phyloP scores from a whole-genome alignment of 2,888 invertebrate genomes.

The Cheiracanthium punctorium region DNA sequence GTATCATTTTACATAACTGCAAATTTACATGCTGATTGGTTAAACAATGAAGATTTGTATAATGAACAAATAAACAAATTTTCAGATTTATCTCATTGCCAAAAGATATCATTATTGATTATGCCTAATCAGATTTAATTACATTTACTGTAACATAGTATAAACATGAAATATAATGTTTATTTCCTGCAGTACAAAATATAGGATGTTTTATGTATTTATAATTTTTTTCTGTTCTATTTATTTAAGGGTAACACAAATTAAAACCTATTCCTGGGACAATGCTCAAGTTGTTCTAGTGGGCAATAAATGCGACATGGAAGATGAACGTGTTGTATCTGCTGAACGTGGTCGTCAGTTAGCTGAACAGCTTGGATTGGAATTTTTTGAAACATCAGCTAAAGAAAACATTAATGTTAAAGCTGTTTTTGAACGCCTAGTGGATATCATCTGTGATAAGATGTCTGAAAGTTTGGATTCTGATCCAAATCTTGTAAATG shows the following conservation, averaged over 20 bases:
- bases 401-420: conserved; percentile 99
- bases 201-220: not conserved
- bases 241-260: conserved; percentile 94
- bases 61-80: too few relatives aligned
- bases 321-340: conserved; percentile 97
- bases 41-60: too few relatives aligned
- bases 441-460: conserved; percentile 99
- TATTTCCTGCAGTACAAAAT: not conserved
- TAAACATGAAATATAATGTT: too few relatives aligned
- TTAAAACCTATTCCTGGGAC: conserved; percentile 99
- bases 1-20: too few relatives aligned
- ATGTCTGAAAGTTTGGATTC: conserved; percentile 99
- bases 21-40: too few relatives aligned
- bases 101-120: too few relatives aligned
- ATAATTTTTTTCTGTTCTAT: conserved; percentile 7
- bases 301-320: conserved; percentile 99
- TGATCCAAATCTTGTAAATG: conserved; percentile 93
- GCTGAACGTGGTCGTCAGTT: conserved; percentile 96
- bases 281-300: conserved; percentile 99
- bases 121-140: too few relatives aligned
- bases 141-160: too few relatives aligned
- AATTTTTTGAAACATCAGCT: conserved; percentile 99
- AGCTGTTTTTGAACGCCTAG: conserved; percentile 97
- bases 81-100: too few relatives aligned
- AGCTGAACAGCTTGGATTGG: conserved; percentile 98